A percentile compares a stretch with the other conserved stretches of the same genome.
These are phyloP conservation scores for Chloropsis cyanopogon DNA, from an alignment of 2,113 vertebrate genomes.

Conservation along the genomic window DNA sequence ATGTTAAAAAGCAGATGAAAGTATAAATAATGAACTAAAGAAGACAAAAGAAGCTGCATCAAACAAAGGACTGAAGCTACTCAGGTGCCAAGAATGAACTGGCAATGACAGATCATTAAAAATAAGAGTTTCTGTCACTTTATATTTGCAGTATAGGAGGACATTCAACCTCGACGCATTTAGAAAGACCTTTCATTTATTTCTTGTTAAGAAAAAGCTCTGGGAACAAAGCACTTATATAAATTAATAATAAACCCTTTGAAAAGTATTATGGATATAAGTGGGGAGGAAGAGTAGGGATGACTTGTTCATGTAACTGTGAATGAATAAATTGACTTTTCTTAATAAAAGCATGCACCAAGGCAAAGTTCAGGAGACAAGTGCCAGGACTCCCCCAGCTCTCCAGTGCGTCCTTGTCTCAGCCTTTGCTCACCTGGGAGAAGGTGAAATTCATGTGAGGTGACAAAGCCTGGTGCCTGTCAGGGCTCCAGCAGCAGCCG, in stretches of 20 bases:
- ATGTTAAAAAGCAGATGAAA: background rate
- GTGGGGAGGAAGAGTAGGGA: background rate
- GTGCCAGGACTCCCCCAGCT: background rate
- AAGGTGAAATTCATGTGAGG: background rate
- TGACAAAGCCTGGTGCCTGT: background rate
- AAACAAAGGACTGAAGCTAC: background rate
- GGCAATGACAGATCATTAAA: background rate
- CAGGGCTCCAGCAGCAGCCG: background rate
- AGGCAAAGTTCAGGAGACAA: background rate
- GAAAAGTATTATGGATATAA: background rate
- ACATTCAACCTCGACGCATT: background rate
- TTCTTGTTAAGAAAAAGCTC: background rate
- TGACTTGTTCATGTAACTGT: background rate
- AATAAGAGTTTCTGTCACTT: background rate
- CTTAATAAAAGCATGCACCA: background rate
- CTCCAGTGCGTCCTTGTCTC: accelerated
- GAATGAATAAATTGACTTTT: background rate
- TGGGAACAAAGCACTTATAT: background rate
- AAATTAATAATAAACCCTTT: slow-evolving; percentile 16
- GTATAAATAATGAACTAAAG: background rate
- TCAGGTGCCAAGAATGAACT: background rate
- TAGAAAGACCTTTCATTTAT: background rate
- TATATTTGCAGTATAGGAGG: background rate
- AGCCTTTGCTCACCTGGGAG: background rate
- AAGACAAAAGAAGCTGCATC: background rate